phyloP scores from a whole-genome alignment of 2,797 vertebrate genomes.

The Sebastes wilsoni region DNA sequence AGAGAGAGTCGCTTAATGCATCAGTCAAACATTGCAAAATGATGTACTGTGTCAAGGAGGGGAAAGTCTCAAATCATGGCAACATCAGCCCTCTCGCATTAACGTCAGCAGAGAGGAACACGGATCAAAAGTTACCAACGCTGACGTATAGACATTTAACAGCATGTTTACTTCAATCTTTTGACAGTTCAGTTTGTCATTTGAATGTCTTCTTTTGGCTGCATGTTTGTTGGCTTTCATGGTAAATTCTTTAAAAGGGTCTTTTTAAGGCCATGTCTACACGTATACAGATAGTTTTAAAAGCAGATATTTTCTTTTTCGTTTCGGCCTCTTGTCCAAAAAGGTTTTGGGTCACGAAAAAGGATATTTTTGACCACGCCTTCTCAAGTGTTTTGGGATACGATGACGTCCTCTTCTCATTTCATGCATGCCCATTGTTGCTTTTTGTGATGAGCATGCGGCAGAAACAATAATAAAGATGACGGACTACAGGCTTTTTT shows the following conservation, averaged over 20 bases:
- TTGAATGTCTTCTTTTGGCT: background rate
- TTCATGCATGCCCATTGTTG: no score
- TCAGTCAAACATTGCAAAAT: conserved; percentile 15
- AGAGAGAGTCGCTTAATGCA: background rate
- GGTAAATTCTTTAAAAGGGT: background rate
- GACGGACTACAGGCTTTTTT: no score
- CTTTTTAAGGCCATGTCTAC: background rate
- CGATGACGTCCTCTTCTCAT: no score
- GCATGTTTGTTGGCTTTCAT: background rate
- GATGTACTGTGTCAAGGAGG: background rate
- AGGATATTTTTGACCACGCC: no score
- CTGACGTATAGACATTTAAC: background rate
- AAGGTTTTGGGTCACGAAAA: no score
- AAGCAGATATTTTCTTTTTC: no score
- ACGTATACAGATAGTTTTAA: no score
- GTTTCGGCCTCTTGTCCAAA: no score
- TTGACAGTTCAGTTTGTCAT: background rate
- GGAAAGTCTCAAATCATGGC: background rate
- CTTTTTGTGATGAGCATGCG: no score
- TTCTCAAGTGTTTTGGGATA: no score
- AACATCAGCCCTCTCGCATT: background rate
- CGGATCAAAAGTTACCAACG: background rate
- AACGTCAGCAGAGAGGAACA: background rate
- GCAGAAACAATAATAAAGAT: no score
- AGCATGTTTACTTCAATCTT: background rate